Base-by-base conservation (phyloP, 2,797 vertebrate genomes). In the Myotis myotis region DNA sequence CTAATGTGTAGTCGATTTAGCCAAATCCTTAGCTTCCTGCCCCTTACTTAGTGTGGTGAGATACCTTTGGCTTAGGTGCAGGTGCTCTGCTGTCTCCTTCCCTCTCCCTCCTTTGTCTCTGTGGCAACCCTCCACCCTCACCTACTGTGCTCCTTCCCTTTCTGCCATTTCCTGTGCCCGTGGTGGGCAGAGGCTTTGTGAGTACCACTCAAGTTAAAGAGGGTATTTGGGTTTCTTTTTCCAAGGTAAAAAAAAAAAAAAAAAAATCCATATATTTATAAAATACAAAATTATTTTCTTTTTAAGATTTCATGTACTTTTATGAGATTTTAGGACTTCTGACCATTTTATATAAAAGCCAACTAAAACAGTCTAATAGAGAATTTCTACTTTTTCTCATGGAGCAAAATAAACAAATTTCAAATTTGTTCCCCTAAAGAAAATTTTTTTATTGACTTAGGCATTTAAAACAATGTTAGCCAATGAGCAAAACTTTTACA, bases 331-430 rank as follows among this genome's bases (percentile, higher is more conserved):
- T 68, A 62, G 19, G 44, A 70, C 66, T 89, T 66, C 44, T 83
- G 71, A 84, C 12, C 16, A 22, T 72, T 95, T 81, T 90, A 25
- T 71, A 22, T 79, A 84, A 90, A 89, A 89, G 55, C 6, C 38
- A 92, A 17, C 5, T 33, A 20, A 66, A 91, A n/a, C 16, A 25
- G 17, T 41, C n/a, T 62, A 41, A 36, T 6, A 87, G 62, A 71
- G 62, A 75, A 85, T 83, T 7, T 2, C 28, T 66, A 2, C 23
- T 71, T 83, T 96, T 94, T 83, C 64, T 95, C n/a, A n/a, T 25
- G 64, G 11, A 81, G 51, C 25, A 93, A 91, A 92, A 81, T 75
- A 62, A 95, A 72, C 44, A 88, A 33, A 60, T 79, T 94, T 86
- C 44, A 86, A 0, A 81, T 91, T 57, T 79, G 25, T 7, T 57